Conservation (phyloP, 2,888 invertebrate species). For the Heliconius erato region DNA sequence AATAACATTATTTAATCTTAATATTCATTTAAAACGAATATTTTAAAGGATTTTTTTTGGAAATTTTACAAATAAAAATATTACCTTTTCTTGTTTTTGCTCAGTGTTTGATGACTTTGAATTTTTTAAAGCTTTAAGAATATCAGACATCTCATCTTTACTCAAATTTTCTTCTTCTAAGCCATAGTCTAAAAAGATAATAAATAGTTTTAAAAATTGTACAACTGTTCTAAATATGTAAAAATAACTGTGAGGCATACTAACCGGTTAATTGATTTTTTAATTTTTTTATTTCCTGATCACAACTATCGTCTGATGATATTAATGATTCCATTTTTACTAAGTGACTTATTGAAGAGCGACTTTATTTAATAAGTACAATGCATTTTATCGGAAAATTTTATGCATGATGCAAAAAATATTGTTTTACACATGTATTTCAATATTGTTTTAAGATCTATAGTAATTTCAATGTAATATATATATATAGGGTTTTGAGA, state of each 20-base stretch:
- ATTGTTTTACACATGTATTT: background rate
- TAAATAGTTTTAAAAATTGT: background rate
- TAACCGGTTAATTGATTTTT: constrained; percentile 76
- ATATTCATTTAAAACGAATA: background rate
- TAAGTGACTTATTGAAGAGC: background rate
- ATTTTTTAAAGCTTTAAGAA: constrained; percentile 77
- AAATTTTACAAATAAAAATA: background rate
- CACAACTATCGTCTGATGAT: constrained; percentile 78
- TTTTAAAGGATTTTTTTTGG: background rate
- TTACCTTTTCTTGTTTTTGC: constrained; percentile 59
- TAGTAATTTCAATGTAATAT: background rate
- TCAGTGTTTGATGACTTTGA: constrained; percentile 71
- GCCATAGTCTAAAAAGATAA: constrained; percentile 70
- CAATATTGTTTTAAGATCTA: background rate
- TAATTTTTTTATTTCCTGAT: constrained; percentile 76
- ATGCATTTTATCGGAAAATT: background rate
- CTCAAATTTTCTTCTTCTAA: constrained; percentile 78
- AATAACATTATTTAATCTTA: constrained; percentile 28
- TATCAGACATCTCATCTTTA: constrained; percentile 81
- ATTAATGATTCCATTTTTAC: constrained; percentile 60
- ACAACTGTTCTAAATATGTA: background rate
- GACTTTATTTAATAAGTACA: constrained; percentile 9
- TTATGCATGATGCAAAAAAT: background rate
- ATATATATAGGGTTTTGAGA: background rate
- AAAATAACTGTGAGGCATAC: constrained; percentile 23